phyloP scores from a whole-genome alignment of 2,888 invertebrate species.

The Diaphora mendica region DNA sequence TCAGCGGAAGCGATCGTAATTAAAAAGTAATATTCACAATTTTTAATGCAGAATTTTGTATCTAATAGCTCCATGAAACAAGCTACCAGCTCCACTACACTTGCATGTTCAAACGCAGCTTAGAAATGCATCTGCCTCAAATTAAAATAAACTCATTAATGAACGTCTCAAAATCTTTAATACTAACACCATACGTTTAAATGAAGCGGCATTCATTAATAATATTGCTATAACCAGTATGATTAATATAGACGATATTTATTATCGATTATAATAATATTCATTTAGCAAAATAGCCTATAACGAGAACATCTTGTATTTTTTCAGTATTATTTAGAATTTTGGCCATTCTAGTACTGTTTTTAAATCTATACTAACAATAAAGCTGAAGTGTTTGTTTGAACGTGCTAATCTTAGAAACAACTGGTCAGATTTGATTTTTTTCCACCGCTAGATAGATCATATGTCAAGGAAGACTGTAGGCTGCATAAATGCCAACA shows the following conservation, averaged over 20 bases:
- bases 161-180: constrained; percentile 71
- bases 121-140: constrained; percentile 64
- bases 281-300: not conserved
- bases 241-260: constrained; percentile 16
- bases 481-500: no score
- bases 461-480: no score
- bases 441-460: no score
- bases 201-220: constrained; percentile 62
- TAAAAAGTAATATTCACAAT: no score
- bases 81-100: constrained; percentile 20
- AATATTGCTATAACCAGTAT: constrained; percentile 39
- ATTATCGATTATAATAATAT: not conserved
- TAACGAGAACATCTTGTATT: not conserved
- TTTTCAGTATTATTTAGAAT: no score
- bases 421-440: no score
- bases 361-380: no score
- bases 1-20: no score
- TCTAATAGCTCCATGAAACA: not conserved
- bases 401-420: no score
- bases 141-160: constrained; percentile 63
- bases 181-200: constrained; percentile 61
- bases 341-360: no score
- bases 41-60: not conserved
- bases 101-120: constrained; percentile 57
- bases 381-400: no score